Evolutionary conservation across 2,113 vertebrate species (phyloP), one percentile per base, ranked within the genome.

Genomic region (Gymnarchus niloticus): DNA sequence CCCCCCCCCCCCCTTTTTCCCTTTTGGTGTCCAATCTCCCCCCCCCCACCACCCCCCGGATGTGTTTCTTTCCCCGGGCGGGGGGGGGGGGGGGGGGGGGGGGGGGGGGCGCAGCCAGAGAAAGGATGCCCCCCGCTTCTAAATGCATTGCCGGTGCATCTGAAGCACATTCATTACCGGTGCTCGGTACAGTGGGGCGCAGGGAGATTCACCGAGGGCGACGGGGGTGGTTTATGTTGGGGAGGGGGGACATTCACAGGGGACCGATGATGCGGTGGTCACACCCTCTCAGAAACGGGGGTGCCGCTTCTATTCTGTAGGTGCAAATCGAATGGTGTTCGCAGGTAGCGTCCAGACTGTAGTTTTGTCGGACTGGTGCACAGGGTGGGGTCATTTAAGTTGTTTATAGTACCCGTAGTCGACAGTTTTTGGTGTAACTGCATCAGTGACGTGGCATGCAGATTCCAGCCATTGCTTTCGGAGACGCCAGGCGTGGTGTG

Each of bases 111-210:
- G 81, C 87, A 88, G 73, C 87, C 78, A 85, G 85, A 88, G 91
- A 85, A 89, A 83, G 52, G 86, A 87, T 89, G 89, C 88, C 87
- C 89, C 86, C 83, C 81, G 89, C 10, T 56, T 88, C 23, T 25
- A 90, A 86, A 65, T 6, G 59, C 86, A 84, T 88, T 87, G 44
- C 89, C 91, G 87, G 88, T 44, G 57, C 57, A 48, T 90, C 87
- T 86, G 90, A 88, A 89, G 86, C 87, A 84, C 57, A 51, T 90
- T 92, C 89, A 89, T 28, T 78, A 25, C 52, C 28, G 73, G 76
- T 41, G 84, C 0, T 84, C 86, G 76, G 86, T 88, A 48, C 17
- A 51, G 85, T 78, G 73, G 83, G 86, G 59, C 73, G 9, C 19
- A 81, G 84, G 87, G 54, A 69, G 52, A 69, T 33, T 69, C 59